phyloP scores from a whole-genome alignment of 2,888 invertebrate species.

The Yponomeuta cagnagella region DNA sequence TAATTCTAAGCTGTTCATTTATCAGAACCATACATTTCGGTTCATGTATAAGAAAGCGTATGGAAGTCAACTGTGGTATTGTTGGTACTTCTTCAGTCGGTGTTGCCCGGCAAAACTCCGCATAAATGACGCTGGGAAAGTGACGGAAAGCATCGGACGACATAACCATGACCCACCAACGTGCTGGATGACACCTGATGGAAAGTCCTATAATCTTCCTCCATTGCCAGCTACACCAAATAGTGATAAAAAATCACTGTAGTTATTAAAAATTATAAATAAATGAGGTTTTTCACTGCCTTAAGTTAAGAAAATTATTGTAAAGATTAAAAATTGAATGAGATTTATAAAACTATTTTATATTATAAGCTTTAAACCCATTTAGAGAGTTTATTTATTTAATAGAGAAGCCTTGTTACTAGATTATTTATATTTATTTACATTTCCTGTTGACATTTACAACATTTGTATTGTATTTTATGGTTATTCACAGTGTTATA shows the following conservation, averaged over 20 bases:
- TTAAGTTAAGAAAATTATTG: conserved; percentile 13
- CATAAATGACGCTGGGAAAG: conserved; percentile 63
- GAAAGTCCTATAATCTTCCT: conserved; percentile 63
- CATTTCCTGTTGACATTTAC: neutral
- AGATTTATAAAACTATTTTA: conserved; percentile 20
- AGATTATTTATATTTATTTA: neutral
- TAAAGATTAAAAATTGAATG: conserved; percentile 17
- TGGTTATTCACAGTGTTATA: neutral
- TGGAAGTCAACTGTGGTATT: conserved; percentile 71
- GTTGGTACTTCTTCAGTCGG: conserved; percentile 70
- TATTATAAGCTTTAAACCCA: neutral
- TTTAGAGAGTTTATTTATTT: conserved; percentile 10
- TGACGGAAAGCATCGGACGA: conserved; percentile 63
- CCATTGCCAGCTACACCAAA: conserved; percentile 38
- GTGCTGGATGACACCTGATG: conserved; percentile 70
- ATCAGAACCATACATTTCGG: conserved; percentile 69
- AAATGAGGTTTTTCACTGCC: conserved; percentile 22
- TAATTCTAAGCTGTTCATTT: conserved; percentile 67
- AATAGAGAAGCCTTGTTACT: neutral
- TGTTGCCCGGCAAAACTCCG: conserved; percentile 67
- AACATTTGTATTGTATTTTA: neutral
- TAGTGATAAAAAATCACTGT: conserved; percentile 38
- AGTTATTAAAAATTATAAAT: neutral
- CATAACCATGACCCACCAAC: conserved; percentile 70
- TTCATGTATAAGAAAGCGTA: conserved; percentile 72